These are phyloP conservation scores for Charina bottae DNA, from an alignment of 2,113 vertebrate genomes.

Conservation along the genomic window DNA sequence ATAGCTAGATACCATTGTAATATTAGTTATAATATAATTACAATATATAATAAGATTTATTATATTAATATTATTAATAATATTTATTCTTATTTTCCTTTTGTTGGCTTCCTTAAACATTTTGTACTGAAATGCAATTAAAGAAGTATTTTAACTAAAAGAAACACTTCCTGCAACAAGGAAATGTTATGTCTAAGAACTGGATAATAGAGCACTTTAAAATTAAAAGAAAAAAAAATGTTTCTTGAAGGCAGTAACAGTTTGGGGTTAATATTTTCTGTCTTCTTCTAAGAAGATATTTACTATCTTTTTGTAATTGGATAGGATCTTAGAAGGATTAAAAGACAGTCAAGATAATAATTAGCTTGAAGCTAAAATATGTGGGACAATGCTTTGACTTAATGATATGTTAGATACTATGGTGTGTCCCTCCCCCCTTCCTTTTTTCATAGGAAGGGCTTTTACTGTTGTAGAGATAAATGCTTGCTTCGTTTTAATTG, in stretches of 20 bases:
- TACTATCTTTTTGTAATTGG: slow-evolving; percentile 64
- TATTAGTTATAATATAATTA: background rate
- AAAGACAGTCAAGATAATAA: slow-evolving; percentile 59
- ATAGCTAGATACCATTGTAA: background rate
- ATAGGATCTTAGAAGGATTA: slow-evolving; percentile 60
- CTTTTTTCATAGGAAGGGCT: slow-evolving; percentile 47
- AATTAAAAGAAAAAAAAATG: slow-evolving; percentile 34
- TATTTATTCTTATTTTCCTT: background rate
- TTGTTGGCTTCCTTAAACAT: background rate
- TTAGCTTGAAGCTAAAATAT: slow-evolving; percentile 69
- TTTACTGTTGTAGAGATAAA: slow-evolving; percentile 55
- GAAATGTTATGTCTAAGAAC: slow-evolving; percentile 31
- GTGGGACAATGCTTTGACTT: slow-evolving; percentile 60
- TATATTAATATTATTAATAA: background rate
- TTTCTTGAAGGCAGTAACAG: slow-evolving; percentile 36
- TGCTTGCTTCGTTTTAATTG: slow-evolving; percentile 60
- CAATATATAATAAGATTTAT: background rate
- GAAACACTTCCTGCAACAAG: background rate
- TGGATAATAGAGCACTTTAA: slow-evolving; percentile 12
- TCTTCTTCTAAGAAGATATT: slow-evolving; percentile 54
- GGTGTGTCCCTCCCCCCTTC: background rate
- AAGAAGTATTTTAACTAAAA: background rate
- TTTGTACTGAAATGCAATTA: background rate
- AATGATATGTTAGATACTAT: slow-evolving; percentile 66
- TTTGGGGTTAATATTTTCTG: slow-evolving; percentile 58